Percentiles rank a stretch among this genome's conserved stretches.
These are phyloP conservation scores for Sibirionetta formosa DNA, from an alignment of 2,797 vertebrate genomes.

Conservation along the genomic window DNA sequence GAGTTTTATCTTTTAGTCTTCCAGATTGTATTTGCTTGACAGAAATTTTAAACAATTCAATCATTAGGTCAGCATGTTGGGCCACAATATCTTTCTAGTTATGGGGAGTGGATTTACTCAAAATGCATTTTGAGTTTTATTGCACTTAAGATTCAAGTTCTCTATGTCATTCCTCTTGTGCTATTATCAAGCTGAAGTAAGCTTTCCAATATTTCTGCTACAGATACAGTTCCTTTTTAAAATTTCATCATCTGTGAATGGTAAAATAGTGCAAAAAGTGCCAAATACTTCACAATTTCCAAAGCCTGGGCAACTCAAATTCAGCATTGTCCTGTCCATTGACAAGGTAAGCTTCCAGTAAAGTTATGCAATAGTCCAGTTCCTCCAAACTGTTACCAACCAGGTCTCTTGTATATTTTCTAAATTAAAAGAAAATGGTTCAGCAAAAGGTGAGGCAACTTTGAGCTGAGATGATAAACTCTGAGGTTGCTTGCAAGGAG, in stretches of 20 bases:
- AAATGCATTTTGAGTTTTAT: neutral
- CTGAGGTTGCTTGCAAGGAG: slow-evolving; percentile 64
- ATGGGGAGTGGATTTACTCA: neutral
- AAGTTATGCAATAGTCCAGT: slow-evolving; percentile 60
- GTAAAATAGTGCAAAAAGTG: neutral
- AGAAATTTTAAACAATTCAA: neutral
- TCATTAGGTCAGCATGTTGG: rapidly evolving
- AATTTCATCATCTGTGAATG: neutral
- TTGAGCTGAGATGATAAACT: slow-evolving; percentile 64
- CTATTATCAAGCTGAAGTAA: neutral
- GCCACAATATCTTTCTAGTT: neutral
- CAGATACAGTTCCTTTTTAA: neutral
- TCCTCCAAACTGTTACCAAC: slow-evolving; percentile 74
- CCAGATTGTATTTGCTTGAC: rapidly evolving
- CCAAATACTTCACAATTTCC: slow-evolving; percentile 74
- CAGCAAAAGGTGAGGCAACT: slow-evolving; percentile 66
- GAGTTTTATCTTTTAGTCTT: neutral
- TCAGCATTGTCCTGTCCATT: slow-evolving; percentile 55
- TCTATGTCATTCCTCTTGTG: neutral
- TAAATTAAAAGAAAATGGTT: slow-evolving; percentile 78
- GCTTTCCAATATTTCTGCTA: neutral
- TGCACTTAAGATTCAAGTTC: neutral
- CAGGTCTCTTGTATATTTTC: slow-evolving; percentile 73
- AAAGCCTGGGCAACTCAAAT: slow-evolving; percentile 67
- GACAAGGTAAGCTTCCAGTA: slow-evolving; percentile 77